Percentiles rank a stretch among this genome's conserved stretches.
phyloP scores from a whole-genome alignment of 2,113 vertebrate genomes.

The Vidua chalybeata region DNA sequence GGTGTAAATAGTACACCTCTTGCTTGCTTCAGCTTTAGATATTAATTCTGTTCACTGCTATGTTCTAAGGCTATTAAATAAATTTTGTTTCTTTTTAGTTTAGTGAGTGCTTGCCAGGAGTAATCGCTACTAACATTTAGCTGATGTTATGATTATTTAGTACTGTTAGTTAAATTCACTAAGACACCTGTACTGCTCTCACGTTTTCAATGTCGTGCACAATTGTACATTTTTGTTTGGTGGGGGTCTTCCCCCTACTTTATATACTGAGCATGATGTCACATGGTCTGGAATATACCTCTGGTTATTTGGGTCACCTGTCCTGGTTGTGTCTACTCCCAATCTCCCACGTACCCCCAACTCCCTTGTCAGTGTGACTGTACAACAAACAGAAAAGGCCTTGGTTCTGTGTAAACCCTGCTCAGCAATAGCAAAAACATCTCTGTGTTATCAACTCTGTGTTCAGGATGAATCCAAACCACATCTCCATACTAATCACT shows the following conservation, averaged over 20 bases:
- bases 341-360: rapidly evolving
- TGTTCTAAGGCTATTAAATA: background rate
- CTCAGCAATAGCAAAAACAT: background rate
- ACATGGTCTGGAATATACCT: background rate
- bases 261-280: background rate
- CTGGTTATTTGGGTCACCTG: background rate
- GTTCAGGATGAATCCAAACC: background rate
- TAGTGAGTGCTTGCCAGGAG: background rate
- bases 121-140: background rate
- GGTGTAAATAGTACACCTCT: background rate
- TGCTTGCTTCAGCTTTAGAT: background rate
- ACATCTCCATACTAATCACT: background rate
- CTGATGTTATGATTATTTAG: background rate
- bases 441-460: background rate
- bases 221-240: background rate
- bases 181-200: background rate
- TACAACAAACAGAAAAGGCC: background rate
- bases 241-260: background rate
- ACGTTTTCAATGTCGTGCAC: background rate
- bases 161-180: background rate
- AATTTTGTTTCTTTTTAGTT: background rate
- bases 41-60: background rate
- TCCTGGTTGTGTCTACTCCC: background rate
- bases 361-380: rapidly evolving
- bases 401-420: background rate